These are phyloP conservation scores for Gymnoscopelus braueri DNA, from an alignment of 2,797 vertebrate species.

Conservation along the genomic window DNA sequence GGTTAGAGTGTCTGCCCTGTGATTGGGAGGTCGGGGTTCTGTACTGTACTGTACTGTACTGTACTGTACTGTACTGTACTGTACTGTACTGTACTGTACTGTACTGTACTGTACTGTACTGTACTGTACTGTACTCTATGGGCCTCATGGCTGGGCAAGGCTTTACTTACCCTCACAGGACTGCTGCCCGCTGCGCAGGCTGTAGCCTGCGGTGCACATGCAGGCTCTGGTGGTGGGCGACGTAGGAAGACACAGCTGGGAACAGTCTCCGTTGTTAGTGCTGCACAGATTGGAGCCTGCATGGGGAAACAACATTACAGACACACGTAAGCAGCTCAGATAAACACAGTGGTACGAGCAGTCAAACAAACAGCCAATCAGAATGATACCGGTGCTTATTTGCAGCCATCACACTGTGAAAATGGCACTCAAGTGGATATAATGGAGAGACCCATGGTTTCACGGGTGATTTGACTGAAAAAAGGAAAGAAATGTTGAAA, in stretches of 20 bases:
- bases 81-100: no score
- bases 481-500: not conserved
- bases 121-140: no score
- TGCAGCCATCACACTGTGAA: not conserved
- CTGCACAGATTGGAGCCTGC: constrained; percentile 91
- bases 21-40: no score
- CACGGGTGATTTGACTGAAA: constrained; percentile 30
- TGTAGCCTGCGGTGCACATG: constrained; percentile 97
- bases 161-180: constrained; percentile 88
- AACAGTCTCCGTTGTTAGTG: constrained; percentile 92
- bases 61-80: no score
- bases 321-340: constrained; percentile 22
- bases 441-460: not conserved
- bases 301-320: constrained; percentile 38
- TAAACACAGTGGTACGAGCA: constrained; percentile 24
- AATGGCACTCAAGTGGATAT: not conserved
- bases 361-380: constrained; percentile 16
- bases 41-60: no score
- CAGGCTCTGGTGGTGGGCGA: constrained; percentile 88
- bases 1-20: no score
- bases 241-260: constrained; percentile 96
- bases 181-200: constrained; percentile 91
- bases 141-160: no score
- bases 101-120: no score
- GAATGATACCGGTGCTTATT: constrained; percentile 24